Conservation (phyloP, 2,888 invertebrate genomes). For the Plagiodera versicolora region DNA sequence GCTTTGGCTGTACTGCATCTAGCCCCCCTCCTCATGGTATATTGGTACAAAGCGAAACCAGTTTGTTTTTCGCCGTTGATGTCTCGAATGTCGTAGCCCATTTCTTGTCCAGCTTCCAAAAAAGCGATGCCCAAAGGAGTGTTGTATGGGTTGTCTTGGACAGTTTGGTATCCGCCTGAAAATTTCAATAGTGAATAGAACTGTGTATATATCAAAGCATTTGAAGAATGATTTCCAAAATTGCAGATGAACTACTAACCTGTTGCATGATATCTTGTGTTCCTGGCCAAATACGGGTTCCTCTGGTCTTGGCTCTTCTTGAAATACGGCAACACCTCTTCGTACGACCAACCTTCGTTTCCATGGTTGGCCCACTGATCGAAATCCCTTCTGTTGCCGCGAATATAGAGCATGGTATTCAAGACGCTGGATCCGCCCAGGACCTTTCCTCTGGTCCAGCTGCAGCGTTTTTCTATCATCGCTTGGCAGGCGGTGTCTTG, state of each 20-base stretch:
- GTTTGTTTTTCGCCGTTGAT: slow-evolving; percentile 86
- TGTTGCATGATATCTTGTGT: slow-evolving; percentile 69
- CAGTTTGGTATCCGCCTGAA: slow-evolving; percentile 76
- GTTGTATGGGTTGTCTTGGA: slow-evolving; percentile 77
- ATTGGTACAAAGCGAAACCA: slow-evolving; percentile 84
- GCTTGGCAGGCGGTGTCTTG: slow-evolving; percentile 83
- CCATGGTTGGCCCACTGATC: slow-evolving; percentile 86
- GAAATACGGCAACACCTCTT: slow-evolving; percentile 80
- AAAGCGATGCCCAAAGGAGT: slow-evolving; percentile 85
- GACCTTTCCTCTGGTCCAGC: slow-evolving; percentile 89
- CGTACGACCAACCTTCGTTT: slow-evolving; percentile 86
- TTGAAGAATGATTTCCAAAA: too few species aligned
- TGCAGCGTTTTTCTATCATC: slow-evolving; percentile 80
- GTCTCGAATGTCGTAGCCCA: slow-evolving; percentile 86
- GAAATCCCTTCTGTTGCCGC: slow-evolving; percentile 85
- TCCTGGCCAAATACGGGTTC: slow-evolving; percentile 82
- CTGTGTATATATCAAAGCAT: too few species aligned
- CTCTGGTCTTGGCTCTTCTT: slow-evolving; percentile 86
- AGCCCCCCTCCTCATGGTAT: slow-evolving; percentile 82
- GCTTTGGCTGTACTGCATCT: slow-evolving; percentile 85
- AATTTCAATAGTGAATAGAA: too few species aligned
- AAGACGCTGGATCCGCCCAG: slow-evolving; percentile 86
- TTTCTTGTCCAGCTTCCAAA: slow-evolving; percentile 86
- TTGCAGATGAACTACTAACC: slow-evolving; percentile 62
- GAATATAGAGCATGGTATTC: slow-evolving; percentile 89